Evolutionary conservation across 2,113 vertebrate genomes (phyloP).

Genomic region (Aldabrachelys gigantea): DNA sequence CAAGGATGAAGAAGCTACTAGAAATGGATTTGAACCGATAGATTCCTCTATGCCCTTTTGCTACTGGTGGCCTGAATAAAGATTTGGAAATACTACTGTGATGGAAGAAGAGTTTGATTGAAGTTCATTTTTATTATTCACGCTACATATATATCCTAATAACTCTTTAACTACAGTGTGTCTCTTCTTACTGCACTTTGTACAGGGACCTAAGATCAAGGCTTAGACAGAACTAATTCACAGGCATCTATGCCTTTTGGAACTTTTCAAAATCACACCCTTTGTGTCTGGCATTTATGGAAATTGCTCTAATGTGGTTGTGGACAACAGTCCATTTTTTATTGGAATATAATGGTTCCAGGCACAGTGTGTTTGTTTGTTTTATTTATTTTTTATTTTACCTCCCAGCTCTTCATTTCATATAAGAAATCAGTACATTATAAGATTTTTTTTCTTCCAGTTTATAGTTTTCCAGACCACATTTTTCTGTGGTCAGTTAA

Average conservation of each 20-base stretch:
- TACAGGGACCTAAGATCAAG: constrained; percentile 39
- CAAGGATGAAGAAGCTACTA: constrained; percentile 9
- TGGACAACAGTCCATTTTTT: background rate
- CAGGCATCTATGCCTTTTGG: background rate
- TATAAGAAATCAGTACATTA: constrained; percentile 18
- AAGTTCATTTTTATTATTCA: constrained; percentile 46
- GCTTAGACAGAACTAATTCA: constrained; percentile 53
- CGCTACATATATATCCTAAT: constrained; percentile 51
- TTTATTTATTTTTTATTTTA: background rate
- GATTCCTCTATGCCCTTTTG: constrained; percentile 34
- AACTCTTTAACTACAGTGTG: constrained; percentile 43
- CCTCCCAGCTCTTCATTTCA: background rate
- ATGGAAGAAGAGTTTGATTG: constrained; percentile 43
- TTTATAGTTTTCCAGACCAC: background rate
- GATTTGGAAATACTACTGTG: constrained; percentile 54
- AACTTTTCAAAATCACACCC: background rate
- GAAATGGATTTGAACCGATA: constrained; percentile 18
- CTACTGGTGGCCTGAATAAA: constrained; percentile 39
- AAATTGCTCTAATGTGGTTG: background rate
- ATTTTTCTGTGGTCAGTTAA: background rate
- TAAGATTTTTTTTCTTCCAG: background rate
- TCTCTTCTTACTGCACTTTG: constrained; percentile 40
- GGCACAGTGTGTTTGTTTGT: background rate
- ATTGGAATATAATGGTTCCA: background rate
- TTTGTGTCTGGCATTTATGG: background rate